Evolutionary conservation across 2,113 vertebrate genomes (phyloP).

Genomic region (Scophthalmus maximus): DNA sequence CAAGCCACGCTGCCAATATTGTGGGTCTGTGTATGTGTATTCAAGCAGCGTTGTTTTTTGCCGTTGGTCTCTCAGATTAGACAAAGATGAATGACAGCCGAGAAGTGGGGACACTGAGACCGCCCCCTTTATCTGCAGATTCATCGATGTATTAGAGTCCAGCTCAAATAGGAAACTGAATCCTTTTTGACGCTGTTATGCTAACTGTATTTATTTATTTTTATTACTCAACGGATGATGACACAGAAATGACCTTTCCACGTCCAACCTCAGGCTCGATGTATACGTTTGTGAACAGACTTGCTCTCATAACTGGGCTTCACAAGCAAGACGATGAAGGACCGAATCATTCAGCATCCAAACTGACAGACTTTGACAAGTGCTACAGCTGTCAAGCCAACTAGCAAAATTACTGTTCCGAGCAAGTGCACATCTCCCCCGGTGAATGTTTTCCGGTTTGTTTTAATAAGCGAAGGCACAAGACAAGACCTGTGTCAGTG

Average conservation of each 20-base stretch:
- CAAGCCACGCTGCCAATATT: neutral
- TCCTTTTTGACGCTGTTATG: no score
- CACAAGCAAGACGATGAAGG: slow-evolving; percentile 18
- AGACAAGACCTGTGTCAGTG: slow-evolving; percentile 12
- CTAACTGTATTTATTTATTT: no score
- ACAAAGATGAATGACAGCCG: no score
- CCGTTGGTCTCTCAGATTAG: no score
- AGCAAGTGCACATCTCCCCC: slow-evolving; percentile 23
- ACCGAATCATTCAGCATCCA: slow-evolving; percentile 31
- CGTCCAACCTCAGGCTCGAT: neutral
- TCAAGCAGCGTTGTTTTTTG: no score
- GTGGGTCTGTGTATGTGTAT: neutral
- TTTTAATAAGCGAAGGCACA: slow-evolving; percentile 1
- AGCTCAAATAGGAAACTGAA: neutral
- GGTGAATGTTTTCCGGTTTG: slow-evolving; percentile 15
- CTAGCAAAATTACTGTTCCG: slow-evolving; percentile 35
- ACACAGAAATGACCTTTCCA: neutral
- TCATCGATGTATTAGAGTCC: neutral
- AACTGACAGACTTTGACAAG: slow-evolving; percentile 48
- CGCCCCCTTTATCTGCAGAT: neutral
- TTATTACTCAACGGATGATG: neutral
- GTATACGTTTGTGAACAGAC: neutral
- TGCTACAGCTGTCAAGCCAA: slow-evolving; percentile 32
- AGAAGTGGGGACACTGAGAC: no score
- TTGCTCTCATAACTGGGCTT: slow-evolving; percentile 9